These are phyloP conservation scores for Cyprinodon diabolis DNA, from an alignment of 2,797 vertebrate genomes.

Conservation along the genomic window DNA sequence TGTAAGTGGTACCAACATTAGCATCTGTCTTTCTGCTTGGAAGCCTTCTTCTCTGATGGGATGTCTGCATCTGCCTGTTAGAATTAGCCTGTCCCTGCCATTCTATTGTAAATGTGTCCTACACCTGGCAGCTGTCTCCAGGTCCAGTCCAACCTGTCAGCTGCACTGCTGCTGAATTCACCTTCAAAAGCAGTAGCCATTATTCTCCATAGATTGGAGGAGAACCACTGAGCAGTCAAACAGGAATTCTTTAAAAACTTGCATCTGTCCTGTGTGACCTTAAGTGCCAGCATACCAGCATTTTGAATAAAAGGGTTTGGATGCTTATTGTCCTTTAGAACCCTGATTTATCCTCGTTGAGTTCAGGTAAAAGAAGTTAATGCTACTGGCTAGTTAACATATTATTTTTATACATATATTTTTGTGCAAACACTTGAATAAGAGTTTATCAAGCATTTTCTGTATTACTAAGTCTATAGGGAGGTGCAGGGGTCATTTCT, in stretches of 20 bases:
- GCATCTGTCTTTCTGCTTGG: slow-evolving; percentile 57
- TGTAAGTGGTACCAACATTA: slow-evolving; percentile 73
- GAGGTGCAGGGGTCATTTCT: not conserved
- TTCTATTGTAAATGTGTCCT: slow-evolving; percentile 63
- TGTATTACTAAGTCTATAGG: not conserved
- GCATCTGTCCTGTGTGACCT: slow-evolving; percentile 41
- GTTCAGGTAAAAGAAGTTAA: slow-evolving; percentile 7
- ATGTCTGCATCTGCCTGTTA: slow-evolving; percentile 56
- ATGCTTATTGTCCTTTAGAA: slow-evolving; percentile 42
- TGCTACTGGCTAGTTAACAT: slow-evolving; percentile 18
- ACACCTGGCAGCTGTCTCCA: slow-evolving; percentile 70
- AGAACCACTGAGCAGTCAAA: slow-evolving; percentile 24
- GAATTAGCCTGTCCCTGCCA: slow-evolving; percentile 53
- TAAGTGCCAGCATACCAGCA: slow-evolving; percentile 16
- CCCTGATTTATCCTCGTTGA: slow-evolving; percentile 25
- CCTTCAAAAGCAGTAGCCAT: slow-evolving; percentile 48
- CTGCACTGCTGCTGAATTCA: slow-evolving; percentile 55
- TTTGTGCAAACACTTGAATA: slow-evolving; percentile 12
- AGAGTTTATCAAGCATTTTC: slow-evolving; percentile 20
- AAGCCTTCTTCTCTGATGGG: slow-evolving; percentile 34
- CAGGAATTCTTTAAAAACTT: slow-evolving; percentile 36
- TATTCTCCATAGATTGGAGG: slow-evolving; percentile 54
- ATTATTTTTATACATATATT: not conserved
- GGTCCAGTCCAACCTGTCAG: slow-evolving; percentile 69
- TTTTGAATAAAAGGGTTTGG: slow-evolving; percentile 25